phyloP scores from a whole-genome alignment of 2,113 vertebrate genomes.

The Dryoscopus gambensis region DNA sequence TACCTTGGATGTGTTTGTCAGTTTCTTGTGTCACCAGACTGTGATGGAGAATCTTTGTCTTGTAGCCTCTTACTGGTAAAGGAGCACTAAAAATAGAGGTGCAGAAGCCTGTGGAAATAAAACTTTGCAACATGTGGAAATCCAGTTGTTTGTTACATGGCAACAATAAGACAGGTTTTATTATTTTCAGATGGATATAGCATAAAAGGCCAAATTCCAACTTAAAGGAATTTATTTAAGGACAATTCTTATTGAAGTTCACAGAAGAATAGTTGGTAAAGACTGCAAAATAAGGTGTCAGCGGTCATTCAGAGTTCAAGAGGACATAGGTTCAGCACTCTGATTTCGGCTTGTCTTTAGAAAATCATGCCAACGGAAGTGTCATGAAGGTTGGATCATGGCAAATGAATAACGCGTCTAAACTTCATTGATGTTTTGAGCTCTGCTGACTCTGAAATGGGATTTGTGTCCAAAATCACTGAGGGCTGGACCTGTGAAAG shows the following conservation, averaged over 20 bases:
- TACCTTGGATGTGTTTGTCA: background rate
- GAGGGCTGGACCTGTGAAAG: background rate
- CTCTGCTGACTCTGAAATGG: background rate
- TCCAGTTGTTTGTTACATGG: conserved; percentile 35
- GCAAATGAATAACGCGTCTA: accelerated
- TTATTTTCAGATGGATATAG: background rate
- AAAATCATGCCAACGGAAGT: background rate
- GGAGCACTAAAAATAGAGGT: background rate
- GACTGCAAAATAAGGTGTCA: background rate
- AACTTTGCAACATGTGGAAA: conserved; percentile 1
- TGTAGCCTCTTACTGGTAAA: background rate
- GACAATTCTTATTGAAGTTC: background rate
- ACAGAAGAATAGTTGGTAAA: background rate
- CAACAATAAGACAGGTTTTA: background rate
- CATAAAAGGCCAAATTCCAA: background rate
- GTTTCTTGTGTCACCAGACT: background rate
- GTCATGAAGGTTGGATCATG: background rate
- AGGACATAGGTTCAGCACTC: background rate
- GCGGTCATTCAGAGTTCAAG: background rate
- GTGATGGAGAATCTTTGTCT: background rate
- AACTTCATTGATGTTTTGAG: background rate
- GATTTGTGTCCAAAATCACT: background rate
- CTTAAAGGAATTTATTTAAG: background rate
- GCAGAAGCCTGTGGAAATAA: background rate
- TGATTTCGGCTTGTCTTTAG: background rate